Evolutionary conservation across 1,140 invertebrate genomes (phyloP), one percentile per base, ranked within the genome.

Genomic region (Penaeus indicus): DNA sequence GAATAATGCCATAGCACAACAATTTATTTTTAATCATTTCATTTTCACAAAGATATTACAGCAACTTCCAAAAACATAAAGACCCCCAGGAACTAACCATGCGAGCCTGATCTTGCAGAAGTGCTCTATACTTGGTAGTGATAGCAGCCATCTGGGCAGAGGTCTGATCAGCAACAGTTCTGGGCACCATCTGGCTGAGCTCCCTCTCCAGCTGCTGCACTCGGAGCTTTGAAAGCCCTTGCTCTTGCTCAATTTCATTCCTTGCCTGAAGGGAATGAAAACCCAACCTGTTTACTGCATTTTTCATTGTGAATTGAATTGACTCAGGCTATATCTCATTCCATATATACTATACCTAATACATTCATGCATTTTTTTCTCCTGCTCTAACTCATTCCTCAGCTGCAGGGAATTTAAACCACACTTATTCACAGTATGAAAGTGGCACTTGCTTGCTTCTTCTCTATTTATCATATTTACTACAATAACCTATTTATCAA

Each of bases 91-190:
- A 54, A 72, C 79, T 32, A 27, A 88, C 86, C 86, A 83, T 82
- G 64, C 47, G 79, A 19, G 47, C 63, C 8, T 84, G 86, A 63
- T 77, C 86, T 25, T 88, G 86, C 22, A 88, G 38, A 1, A 88
- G 81, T 11, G 81, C 42, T 27, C 86, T 81, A 54, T 88, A 88
- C 25, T 88, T 88, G 27, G 86, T 81, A 16, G 86, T 88, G 60
- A 78, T 79, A 62, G 81, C 82, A 67, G 86, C 86, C 72, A 84
- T 25, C n/a, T 88, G 86, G 22, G 81, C 86, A 67, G 81, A 42
- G 32, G 86, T 88, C 27, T 83, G 72, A 63, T 88, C 86, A 7
- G 86, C 80, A 10, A 79, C 60, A n/a, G 86, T 84, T 47, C 69
- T 75, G 38, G 86, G 86, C 18, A 88, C 86, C 64, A 64, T 75